These are phyloP conservation scores for Sus scrofa DNA, from an alignment of 2,113 vertebrate species.

Conservation along the genomic window DNA sequence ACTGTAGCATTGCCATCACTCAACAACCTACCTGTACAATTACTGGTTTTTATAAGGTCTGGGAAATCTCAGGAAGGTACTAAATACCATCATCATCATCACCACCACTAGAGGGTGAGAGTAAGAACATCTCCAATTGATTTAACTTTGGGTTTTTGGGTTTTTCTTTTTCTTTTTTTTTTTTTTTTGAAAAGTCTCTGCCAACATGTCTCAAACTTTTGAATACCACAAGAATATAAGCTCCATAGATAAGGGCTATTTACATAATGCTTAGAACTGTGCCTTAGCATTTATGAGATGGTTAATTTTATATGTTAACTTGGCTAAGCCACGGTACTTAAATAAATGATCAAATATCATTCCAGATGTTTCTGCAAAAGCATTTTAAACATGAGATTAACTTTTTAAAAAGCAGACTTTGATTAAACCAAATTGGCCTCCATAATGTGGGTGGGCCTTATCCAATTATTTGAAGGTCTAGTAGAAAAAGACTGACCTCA, in stretches of 20 bases:
- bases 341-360: neutral
- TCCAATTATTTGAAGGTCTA: neutral
- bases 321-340: neutral
- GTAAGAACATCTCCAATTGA: neutral
- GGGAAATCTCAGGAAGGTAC: neutral
- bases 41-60: neutral
- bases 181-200: neutral
- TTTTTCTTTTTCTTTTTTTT: neutral
- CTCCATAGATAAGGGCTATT: neutral
- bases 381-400: neutral
- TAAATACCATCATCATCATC: neutral
- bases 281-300: neutral
- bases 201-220: neutral
- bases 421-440: neutral
- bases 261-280: neutral
- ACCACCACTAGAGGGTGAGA: neutral
- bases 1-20: neutral
- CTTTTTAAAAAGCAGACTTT: neutral
- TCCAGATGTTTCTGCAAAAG: neutral
- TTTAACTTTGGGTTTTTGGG: neutral
- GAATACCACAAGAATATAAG: neutral
- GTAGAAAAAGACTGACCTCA: neutral
- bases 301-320: neutral
- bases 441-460: neutral
- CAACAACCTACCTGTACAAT: constrained; percentile 4